phyloP scores from a whole-genome alignment of 2,888 invertebrate species.

The Callosobruchus maculatus region DNA sequence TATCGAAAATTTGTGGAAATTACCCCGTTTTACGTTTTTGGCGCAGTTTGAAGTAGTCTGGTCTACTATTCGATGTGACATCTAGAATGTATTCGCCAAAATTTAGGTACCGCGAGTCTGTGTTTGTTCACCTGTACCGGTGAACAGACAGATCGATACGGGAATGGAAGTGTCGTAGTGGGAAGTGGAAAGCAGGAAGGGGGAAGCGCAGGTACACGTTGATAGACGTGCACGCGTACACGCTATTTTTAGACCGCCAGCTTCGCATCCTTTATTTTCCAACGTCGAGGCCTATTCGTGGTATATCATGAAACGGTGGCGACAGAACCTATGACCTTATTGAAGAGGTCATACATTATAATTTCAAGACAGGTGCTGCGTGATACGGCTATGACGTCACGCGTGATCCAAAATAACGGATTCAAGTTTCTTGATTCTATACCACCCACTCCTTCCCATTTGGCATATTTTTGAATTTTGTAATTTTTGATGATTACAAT shows the following conservation, averaged over 20 bases:
- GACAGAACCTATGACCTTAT: not conserved
- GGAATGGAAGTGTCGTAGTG: not conserved
- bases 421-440: too few species aligned
- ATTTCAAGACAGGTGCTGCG: too few species aligned
- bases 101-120: not conserved
- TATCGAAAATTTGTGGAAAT: too few species aligned
- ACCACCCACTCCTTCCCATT: too few species aligned
- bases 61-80: too few species aligned
- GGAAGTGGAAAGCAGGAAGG: not conserved
- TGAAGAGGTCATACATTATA: not conserved
- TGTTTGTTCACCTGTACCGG: not conserved
- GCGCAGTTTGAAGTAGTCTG: too few species aligned
- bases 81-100: too few species aligned
- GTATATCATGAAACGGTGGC: not conserved
- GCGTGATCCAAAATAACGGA: too few species aligned
- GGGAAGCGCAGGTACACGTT: not conserved
- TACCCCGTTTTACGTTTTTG: too few species aligned
- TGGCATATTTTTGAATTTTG: too few species aligned
- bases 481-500: not conserved
- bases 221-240: not conserved
- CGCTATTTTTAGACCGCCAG: not conserved
- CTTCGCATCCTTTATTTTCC: not conserved
- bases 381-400: too few species aligned
- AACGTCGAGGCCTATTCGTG: not conserved
- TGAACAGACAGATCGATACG: not conserved